phyloP scores from a whole-genome alignment of 2,113 vertebrate genomes.

The Podarcis cretensis region DNA sequence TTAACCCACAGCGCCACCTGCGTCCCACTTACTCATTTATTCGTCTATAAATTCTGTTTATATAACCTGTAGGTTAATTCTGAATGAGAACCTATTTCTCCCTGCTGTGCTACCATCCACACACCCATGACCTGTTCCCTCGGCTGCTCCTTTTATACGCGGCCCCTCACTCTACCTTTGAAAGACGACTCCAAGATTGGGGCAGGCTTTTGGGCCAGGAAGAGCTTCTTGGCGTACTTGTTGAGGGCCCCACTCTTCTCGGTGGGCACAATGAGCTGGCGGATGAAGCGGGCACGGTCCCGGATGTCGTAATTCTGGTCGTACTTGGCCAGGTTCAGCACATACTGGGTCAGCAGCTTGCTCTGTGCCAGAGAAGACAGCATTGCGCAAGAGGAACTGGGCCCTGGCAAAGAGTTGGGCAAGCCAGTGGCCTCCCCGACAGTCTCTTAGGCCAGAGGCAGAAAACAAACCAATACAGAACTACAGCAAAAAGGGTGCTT shows the following conservation, averaged over 20 bases:
- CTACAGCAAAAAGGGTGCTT: not conserved
- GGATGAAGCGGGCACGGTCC: constrained; percentile 94
- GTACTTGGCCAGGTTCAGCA: constrained; percentile 97
- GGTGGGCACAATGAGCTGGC: constrained; percentile 96
- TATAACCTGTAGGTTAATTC: too few relatives aligned
- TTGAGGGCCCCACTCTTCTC: constrained; percentile 95
- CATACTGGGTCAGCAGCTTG: constrained; percentile 96
- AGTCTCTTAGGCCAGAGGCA: not conserved
- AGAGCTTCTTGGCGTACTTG: constrained; percentile 97
- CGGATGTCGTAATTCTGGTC: constrained; percentile 99
- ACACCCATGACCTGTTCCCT: too few relatives aligned
- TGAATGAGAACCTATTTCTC: too few relatives aligned
- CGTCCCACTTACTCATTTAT: too few relatives aligned
- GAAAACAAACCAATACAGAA: not conserved
- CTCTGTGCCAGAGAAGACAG: constrained; percentile 40
- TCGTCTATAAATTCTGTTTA: too few relatives aligned
- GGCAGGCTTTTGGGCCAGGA: constrained; percentile 95
- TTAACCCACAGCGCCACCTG: too few relatives aligned
- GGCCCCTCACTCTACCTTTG: constrained; percentile 84
- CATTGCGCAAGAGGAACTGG: too few relatives aligned
- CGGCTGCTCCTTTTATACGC: not conserved
- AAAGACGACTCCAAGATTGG: constrained; percentile 96
- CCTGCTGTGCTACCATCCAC: too few relatives aligned
- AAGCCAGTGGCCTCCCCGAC: not conserved
- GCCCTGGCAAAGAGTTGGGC: not conserved